Percentiles rank a stretch among this genome's conserved stretches.
phyloP scores from a whole-genome alignment of 2,797 vertebrate species.

The Lagocephalus sceleratus region DNA sequence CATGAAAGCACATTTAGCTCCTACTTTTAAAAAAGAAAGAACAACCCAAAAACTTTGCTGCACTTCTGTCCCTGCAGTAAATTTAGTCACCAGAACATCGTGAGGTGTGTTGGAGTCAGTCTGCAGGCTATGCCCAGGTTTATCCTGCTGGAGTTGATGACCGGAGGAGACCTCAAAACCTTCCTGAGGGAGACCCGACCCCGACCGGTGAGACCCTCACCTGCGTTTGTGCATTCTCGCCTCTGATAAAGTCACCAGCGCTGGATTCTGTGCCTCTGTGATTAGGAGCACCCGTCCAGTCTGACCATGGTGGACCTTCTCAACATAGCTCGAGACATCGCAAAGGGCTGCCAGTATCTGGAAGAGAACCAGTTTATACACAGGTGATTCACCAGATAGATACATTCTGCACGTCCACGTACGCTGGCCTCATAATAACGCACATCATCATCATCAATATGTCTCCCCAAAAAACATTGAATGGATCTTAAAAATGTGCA shows the following conservation, averaged over 20 bases:
- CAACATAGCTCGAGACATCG: slow-evolving; percentile 92
- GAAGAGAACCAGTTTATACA: slow-evolving; percentile 99
- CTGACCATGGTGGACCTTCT: slow-evolving; percentile 95
- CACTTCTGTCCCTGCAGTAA: slow-evolving; percentile 78
- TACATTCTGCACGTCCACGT: background rate
- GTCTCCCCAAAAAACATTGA: too few relatives aligned
- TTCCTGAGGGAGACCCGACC: slow-evolving; percentile 95
- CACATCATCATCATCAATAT: too few relatives aligned
- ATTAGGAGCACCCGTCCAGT: slow-evolving; percentile 90
- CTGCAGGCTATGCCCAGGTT: slow-evolving; percentile 94
- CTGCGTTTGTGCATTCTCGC: background rate
- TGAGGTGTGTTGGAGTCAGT: slow-evolving; percentile 94
- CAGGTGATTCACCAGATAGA: slow-evolving; percentile 74
- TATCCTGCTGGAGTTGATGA: slow-evolving; percentile 96
- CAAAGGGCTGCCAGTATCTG: slow-evolving; percentile 94
- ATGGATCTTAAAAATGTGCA: too few relatives aligned
- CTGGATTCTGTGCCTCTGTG: slow-evolving; percentile 17
- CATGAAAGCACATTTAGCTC: background rate
- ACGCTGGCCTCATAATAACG: too few relatives aligned
- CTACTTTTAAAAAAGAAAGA: background rate
- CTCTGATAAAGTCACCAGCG: background rate
- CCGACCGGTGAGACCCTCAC: slow-evolving; percentile 82
- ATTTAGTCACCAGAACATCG: slow-evolving; percentile 99
- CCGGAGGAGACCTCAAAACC: slow-evolving; percentile 94
- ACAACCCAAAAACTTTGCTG: background rate